A percentile compares a stretch with the other conserved stretches of the same genome.
These are phyloP conservation scores for Diadema setosum DNA, from an alignment of 35 echinoderm and acorn worm species.

Conservation along the genomic window DNA sequence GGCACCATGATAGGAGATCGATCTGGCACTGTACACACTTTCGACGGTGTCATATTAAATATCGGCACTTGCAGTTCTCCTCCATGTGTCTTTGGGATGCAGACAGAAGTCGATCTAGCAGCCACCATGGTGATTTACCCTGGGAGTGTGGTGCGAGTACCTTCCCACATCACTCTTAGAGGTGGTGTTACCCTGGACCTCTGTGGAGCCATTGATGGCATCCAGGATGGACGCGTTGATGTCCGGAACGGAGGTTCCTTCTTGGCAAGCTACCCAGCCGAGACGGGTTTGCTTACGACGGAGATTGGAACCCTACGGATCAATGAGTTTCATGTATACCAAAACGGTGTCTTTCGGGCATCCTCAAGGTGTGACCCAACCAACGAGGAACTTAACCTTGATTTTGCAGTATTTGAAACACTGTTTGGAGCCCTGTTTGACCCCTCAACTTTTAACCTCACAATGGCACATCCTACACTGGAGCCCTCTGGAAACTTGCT, in stretches of 20 bases:
- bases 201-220: slow-evolving; percentile 59
- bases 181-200: slow-evolving; percentile 54
- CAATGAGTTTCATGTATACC: slow-evolving; percentile 19
- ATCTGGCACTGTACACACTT: slow-evolving; percentile 12
- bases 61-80: slow-evolving; percentile 47
- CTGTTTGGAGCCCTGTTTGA: slow-evolving; percentile 2
- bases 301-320: slow-evolving; percentile 19
- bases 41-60: not conserved
- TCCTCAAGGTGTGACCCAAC: slow-evolving; percentile 6
- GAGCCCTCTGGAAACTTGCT: not conserved
- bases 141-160: slow-evolving; percentile 1
- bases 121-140: slow-evolving; percentile 17
- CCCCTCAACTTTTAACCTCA: slow-evolving; percentile 21
- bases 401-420: slow-evolving; percentile 1
- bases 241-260: slow-evolving; percentile 48
- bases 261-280: slow-evolving; percentile 51
- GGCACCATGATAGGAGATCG: slow-evolving; percentile 27
- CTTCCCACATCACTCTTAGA: slow-evolving; percentile 25
- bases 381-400: slow-evolving; percentile 1
- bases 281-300: not conserved
- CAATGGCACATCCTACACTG: not conserved
- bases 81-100: slow-evolving; percentile 3
- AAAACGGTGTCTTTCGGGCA: slow-evolving; percentile 22
- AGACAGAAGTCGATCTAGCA: slow-evolving; percentile 13
- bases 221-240: slow-evolving; percentile 12